Evolutionary conservation across 2,888 invertebrate species (phyloP), one percentile per base, ranked within the genome.

Genomic region (Mechanitis messenoides): DNA sequence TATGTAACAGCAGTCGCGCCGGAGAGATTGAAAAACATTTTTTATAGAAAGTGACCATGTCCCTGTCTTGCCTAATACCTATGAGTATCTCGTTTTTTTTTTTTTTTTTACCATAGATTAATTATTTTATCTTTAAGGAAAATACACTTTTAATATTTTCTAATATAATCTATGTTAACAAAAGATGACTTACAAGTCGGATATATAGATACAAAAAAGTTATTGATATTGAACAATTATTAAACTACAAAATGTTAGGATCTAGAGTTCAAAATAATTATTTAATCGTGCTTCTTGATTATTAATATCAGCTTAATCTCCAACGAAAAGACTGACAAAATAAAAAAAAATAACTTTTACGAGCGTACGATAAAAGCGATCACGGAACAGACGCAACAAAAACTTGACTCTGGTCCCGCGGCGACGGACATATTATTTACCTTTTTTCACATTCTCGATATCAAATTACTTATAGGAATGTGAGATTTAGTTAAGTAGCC

Each of bases 401-500:
- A 82, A 81, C 69, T 69, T 71, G 69, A 80, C 83, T 79, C 83
- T 77, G 69, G 79, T 75, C 83, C 77, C 70, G 79, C 74, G 73
- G 82, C 75, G 75, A 76, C 79, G 77, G 80, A 78, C 73, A 81
- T 81, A 80, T 85, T 84, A 84, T 82, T 86, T 80, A 80, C 76
- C 76, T 83, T 84, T 85, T 83, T 84, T 84, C 72, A 75, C 75
- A 74, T 78, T 78, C 76, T 74, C 80, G 79, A 86, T 84, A 82
- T 89, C 84, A 77, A 84, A 84, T 89, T 89, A 87, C 88, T 79
- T 81, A 79, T 81, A 73, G 84, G 86, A 87, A 87, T 87, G 85
- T 81, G 76, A 79, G 77, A 79, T 81, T 74, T 74, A 53, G 70
- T 68, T 55, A 59, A 55, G 53, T 57, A 53, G 55, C 57, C 63